phyloP scores from a whole-genome alignment of 2,113 vertebrate genomes.

The Leptocoma aspasia region DNA sequence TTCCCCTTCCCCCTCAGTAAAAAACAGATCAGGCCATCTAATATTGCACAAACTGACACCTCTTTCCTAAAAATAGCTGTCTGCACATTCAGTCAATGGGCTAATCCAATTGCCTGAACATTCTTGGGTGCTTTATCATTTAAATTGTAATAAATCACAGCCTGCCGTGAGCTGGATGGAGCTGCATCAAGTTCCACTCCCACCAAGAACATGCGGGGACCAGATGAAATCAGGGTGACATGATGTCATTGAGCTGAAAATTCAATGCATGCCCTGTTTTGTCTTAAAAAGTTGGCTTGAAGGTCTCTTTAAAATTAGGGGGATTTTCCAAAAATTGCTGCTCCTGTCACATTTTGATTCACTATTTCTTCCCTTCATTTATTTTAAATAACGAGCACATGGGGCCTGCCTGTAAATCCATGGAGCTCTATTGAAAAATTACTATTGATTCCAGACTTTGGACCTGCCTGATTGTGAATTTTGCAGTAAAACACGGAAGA shows the following conservation, averaged over 20 bases:
- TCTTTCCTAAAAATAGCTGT: constrained; percentile 70
- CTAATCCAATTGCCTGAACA: constrained; percentile 74
- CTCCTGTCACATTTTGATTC: neutral
- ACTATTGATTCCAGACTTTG: neutral
- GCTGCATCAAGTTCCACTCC: constrained; percentile 43
- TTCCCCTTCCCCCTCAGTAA: neutral
- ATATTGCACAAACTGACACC: constrained; percentile 50
- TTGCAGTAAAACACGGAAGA: neutral
- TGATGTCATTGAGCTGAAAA: constrained; percentile 30
- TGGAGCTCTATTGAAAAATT: neutral
- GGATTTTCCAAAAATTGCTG: neutral
- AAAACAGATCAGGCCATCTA: constrained; percentile 33
- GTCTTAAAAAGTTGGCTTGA: constrained; percentile 5
- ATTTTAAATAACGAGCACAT: neutral
- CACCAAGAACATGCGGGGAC: constrained; percentile 60
- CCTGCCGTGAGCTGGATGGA: constrained; percentile 46
- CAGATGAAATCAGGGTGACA: constrained; percentile 60
- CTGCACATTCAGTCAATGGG: constrained; percentile 70
- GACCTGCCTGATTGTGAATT: neutral
- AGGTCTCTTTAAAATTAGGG: neutral
- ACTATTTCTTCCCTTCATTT: neutral
- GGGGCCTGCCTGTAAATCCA: neutral
- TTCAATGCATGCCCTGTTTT: constrained; percentile 59
- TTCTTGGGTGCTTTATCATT: constrained; percentile 74
- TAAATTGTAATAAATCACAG: constrained; percentile 75